A percentile compares a stretch with the other conserved stretches of the same genome.
phyloP scores from a whole-genome alignment of 1,140 invertebrate genomes.

The Teleopsis dalmanni region DNA sequence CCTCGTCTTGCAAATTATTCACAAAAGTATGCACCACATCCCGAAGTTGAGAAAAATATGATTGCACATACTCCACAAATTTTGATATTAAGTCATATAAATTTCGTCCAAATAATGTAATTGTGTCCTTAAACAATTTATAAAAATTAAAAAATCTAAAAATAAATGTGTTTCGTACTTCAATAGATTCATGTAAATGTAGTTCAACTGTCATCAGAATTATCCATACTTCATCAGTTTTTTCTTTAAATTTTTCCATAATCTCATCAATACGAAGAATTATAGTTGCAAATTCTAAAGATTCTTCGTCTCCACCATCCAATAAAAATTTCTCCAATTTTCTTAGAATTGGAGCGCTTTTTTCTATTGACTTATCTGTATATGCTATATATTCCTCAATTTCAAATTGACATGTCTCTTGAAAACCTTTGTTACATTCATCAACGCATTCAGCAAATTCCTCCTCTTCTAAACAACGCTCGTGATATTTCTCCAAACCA shows the following conservation, averaged over 20 bases:
- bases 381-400: constrained; percentile 32
- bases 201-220: constrained; percentile 72
- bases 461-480: constrained; percentile 61
- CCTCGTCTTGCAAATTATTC: constrained; percentile 44
- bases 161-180: too few species aligned
- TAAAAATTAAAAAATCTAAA: too few species aligned
- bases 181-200: constrained; percentile 70
- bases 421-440: constrained; percentile 51
- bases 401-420: constrained; percentile 24
- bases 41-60: constrained; percentile 61
- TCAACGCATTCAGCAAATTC: constrained; percentile 59
- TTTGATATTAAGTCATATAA: constrained; percentile 64
- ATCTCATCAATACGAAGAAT: constrained; percentile 41
- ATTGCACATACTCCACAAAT: constrained; percentile 64
- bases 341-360: constrained; percentile 26
- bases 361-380: constrained; percentile 30
- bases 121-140: too few species aligned
- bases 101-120: constrained; percentile 68
- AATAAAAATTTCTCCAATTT: constrained; percentile 23
- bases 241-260: constrained; percentile 44
- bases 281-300: constrained; percentile 31
- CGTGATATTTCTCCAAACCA: constrained; percentile 59
- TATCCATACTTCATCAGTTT: constrained; percentile 60
- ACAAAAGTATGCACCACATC: constrained; percentile 47
- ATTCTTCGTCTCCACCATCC: too few species aligned